Conservation (phyloP, 2,888 invertebrate genomes). For the Cosmia trapezina region DNA sequence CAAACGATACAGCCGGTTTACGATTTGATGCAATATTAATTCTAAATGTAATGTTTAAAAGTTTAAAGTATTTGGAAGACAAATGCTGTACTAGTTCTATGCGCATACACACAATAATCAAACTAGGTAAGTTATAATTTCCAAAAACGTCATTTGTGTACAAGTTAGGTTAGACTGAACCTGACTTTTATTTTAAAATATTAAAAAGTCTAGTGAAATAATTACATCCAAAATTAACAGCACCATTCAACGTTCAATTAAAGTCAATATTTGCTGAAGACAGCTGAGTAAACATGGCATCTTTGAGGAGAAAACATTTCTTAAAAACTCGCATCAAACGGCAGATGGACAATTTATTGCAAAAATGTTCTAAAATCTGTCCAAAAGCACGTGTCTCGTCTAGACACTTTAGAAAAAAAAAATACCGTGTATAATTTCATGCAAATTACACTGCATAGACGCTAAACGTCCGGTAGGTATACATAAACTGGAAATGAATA, state of each 20-base stretch:
- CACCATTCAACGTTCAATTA: conserved; percentile 15
- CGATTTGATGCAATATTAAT: no score
- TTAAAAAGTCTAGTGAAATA: background rate
- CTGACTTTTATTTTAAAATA: background rate
- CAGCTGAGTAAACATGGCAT: conserved; percentile 47
- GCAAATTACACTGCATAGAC: conserved; percentile 65
- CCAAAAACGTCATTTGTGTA: background rate
- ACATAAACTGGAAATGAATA: conserved; percentile 37
- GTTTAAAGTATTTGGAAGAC: no score
- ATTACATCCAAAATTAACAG: conserved; percentile 26
- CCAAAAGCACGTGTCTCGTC: conserved; percentile 53
- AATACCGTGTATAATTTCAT: conserved; percentile 68
- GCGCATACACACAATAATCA: no score
- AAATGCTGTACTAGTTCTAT: no score
- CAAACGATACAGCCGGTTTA: conserved; percentile 1
- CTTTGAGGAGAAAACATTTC: conserved; percentile 15
- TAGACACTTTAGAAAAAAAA: conserved; percentile 40
- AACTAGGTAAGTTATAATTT: background rate
- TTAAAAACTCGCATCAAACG: conserved; percentile 5
- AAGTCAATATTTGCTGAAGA: conserved; percentile 36
- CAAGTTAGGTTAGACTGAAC: background rate
- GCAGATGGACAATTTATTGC: background rate
- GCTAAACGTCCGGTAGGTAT: conserved; percentile 50
- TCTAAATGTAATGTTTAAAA: no score
- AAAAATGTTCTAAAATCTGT: conserved; percentile 33